phyloP scores from a whole-genome alignment of 2,113 vertebrate genomes.

The Phyllostomus discolor region DNA sequence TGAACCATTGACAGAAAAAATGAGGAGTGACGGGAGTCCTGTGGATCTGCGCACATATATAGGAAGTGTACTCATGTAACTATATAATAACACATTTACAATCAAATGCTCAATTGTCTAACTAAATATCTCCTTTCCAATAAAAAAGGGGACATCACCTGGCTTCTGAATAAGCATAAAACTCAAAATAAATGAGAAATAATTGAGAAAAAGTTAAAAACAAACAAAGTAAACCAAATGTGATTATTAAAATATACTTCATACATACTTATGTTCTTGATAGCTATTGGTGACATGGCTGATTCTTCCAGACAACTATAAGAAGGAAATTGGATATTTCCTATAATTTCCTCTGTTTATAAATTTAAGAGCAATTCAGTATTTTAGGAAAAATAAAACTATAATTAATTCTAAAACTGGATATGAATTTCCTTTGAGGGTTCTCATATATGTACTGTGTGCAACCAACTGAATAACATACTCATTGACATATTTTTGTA shows the following conservation, averaged over 20 bases:
- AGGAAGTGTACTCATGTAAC: not conserved
- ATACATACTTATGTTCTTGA: not conserved
- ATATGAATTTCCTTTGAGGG: not conserved
- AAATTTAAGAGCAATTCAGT: constrained; percentile 2
- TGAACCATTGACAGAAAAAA: not conserved
- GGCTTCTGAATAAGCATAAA: not conserved
- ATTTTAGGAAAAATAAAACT: not conserved
- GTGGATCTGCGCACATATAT: not conserved
- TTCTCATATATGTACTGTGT: not conserved
- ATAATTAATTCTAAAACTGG: not conserved
- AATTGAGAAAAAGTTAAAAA: not conserved
- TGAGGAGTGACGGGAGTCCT: not conserved
- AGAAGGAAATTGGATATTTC: not conserved
- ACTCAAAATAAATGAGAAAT: not conserved
- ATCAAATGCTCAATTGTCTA: not conserved
- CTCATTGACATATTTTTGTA: not conserved
- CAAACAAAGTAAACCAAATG: not conserved
- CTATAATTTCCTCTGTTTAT: not conserved
- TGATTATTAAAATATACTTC: not conserved
- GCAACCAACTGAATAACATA: not conserved
- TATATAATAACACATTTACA: not conserved
- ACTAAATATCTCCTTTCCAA: not conserved
- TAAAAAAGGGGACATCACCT: not conserved
- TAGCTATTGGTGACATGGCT: not conserved
- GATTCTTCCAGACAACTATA: not conserved